Conservation (phyloP, 2,113 vertebrate genomes). For the Otocyon megalotis region DNA sequence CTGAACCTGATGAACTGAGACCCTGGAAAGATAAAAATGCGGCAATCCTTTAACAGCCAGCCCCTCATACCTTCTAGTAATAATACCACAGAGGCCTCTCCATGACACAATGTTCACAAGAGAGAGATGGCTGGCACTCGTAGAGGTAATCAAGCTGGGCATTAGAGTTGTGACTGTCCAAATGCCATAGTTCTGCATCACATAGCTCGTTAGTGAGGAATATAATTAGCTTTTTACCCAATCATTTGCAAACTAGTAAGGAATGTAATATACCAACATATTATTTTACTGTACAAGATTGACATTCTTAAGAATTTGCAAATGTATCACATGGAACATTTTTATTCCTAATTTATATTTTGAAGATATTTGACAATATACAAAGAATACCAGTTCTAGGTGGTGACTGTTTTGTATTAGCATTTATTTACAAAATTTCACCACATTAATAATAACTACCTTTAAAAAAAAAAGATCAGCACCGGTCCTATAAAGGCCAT, state of each 20-base stretch:
- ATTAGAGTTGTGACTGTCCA: not conserved
- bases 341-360: constrained; percentile 86
- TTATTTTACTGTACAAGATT: constrained; percentile 60
- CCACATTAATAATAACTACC: constrained; percentile 67
- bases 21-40: not conserved
- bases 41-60: not conserved
- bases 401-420: constrained; percentile 72
- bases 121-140: not conserved
- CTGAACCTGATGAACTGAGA: not conserved
- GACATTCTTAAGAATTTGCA: constrained; percentile 57
- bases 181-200: not conserved
- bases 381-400: constrained; percentile 80
- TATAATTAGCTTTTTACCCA: not conserved
- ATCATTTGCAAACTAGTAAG: constrained; percentile 37
- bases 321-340: constrained; percentile 72
- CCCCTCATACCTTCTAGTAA: not conserved
- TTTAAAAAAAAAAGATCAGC: constrained; percentile 51
- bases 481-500: constrained; percentile 71
- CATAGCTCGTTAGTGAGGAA: not conserved
- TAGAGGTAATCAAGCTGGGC: not conserved
- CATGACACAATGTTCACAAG: not conserved
- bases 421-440: constrained; percentile 87
- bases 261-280: constrained; percentile 45
- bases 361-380: constrained; percentile 83
- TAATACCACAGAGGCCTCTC: not conserved